Conservation (phyloP, 2,113 vertebrate species). For the Psammodynastes pulverulentus region DNA sequence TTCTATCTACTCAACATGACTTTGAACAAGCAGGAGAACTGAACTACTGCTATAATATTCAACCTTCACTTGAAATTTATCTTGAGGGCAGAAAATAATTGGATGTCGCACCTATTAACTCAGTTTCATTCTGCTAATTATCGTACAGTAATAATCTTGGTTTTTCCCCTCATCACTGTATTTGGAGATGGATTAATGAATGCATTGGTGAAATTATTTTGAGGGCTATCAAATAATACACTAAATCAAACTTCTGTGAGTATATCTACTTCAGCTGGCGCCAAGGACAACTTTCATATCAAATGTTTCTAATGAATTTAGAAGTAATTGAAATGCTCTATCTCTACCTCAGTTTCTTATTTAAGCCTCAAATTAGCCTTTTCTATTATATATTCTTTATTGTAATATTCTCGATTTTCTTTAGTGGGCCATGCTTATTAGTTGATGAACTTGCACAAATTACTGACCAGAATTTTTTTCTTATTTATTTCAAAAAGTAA, state of each 20-base stretch:
- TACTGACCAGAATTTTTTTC: neutral
- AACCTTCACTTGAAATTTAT: conserved; percentile 69
- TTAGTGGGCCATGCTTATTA: neutral
- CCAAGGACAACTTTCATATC: conserved; percentile 26
- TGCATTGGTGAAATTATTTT: conserved; percentile 66
- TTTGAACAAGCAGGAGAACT: conserved; percentile 55
- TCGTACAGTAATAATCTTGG: conserved; percentile 60
- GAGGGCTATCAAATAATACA: conserved; percentile 60
- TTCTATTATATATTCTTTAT: neutral
- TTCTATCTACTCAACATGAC: conserved; percentile 34
- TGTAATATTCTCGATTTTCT: neutral
- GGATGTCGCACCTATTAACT: conserved; percentile 78
- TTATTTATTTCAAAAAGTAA: neutral
- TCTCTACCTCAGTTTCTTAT: conserved; percentile 6
- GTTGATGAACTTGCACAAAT: neutral
- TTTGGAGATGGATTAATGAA: conserved; percentile 70
- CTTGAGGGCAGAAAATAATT: conserved; percentile 79
- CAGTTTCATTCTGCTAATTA: conserved; percentile 78
- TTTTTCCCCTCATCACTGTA: conserved; percentile 55
- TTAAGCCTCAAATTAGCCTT: neutral
- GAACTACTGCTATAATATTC: conserved; percentile 56
- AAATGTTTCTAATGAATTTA: neutral
- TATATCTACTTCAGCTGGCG: conserved; percentile 17
- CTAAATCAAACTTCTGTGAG: conserved; percentile 45
- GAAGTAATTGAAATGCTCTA: neutral